phyloP scores from a whole-genome alignment of 2,888 invertebrate genomes.

The Phaedon cochleariae region DNA sequence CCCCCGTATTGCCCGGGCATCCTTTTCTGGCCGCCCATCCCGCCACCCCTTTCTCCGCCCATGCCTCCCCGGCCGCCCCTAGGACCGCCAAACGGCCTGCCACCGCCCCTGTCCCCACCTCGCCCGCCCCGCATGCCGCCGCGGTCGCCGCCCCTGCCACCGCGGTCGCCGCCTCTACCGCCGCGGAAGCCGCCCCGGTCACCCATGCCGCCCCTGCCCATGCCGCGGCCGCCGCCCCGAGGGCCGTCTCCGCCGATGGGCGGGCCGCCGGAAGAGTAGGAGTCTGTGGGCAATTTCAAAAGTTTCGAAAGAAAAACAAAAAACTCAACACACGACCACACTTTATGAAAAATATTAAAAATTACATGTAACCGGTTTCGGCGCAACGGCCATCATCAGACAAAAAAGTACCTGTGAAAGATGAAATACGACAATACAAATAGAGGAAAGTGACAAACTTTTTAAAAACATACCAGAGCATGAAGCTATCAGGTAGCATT shows the following conservation, averaged over 20 bases:
- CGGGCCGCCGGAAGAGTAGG: conserved; percentile 28
- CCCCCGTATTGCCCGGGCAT: conserved; percentile 45
- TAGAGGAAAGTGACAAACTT: too few species aligned
- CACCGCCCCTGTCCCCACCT: conserved; percentile 33
- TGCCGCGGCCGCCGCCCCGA: conserved; percentile 41
- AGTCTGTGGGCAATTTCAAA: not conserved
- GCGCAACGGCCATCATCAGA: too few species aligned
- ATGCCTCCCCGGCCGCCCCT: conserved; percentile 32
- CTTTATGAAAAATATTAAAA: too few species aligned
- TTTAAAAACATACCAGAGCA: too few species aligned
- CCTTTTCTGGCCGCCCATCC: conserved; percentile 47
- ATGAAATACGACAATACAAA: too few species aligned
- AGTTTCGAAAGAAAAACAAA: too few species aligned
- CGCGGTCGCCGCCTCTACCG: conserved; percentile 43
- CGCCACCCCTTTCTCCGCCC: conserved; percentile 36
- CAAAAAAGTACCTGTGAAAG: too few species aligned
- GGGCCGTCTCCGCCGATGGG: conserved; percentile 39
- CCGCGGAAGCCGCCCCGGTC: conserved; percentile 43
- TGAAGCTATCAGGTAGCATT: too few species aligned
- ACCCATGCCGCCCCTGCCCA: conserved; percentile 47
- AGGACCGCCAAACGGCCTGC: conserved; percentile 35
- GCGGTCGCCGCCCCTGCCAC: conserved; percentile 34
- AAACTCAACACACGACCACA: too few species aligned
- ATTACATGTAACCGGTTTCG: too few species aligned
- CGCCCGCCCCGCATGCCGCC: conserved; percentile 29